Percentiles rank a stretch among this genome's conserved stretches.
Evolutionary conservation across 1,140 invertebrate genomes (phyloP).

Genomic region (Heliconius eleuchia): DNA sequence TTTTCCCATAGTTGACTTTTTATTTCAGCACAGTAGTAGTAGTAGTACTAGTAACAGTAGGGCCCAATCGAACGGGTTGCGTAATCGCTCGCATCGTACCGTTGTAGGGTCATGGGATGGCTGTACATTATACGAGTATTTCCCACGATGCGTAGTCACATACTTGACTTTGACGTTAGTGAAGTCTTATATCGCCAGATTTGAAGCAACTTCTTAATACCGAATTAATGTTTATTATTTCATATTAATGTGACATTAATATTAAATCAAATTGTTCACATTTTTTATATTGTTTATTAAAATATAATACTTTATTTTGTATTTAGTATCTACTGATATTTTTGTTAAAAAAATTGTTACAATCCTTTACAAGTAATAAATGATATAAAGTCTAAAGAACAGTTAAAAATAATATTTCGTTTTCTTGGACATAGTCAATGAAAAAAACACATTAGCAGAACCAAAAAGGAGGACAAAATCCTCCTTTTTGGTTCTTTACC

Average conservation of each 20-base stretch:
- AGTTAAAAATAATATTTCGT: no score
- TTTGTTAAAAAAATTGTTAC: background rate
- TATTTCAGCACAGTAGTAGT: background rate
- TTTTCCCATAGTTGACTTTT: background rate
- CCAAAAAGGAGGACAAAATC: no score
- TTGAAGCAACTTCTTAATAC: conserved; percentile 48
- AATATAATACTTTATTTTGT: background rate
- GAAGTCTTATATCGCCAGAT: conserved; percentile 50
- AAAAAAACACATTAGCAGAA: no score
- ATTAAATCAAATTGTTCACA: background rate
- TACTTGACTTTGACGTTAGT: conserved; percentile 51
- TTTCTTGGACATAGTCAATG: no score
- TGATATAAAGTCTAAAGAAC: no score
- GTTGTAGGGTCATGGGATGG: conserved; percentile 62
- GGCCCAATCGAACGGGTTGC: conserved; percentile 43
- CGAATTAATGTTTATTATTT: conserved; percentile 41
- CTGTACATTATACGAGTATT: conserved; percentile 50
- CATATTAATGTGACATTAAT: conserved; percentile 24
- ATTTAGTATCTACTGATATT: background rate
- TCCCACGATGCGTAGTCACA: conserved; percentile 61
- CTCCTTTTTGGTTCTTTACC: no score
- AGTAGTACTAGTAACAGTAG: conserved; percentile 6
- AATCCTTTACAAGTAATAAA: background rate
- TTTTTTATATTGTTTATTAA: background rate
- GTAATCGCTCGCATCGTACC: conserved; percentile 47